Conservation (phyloP, 2,797 vertebrate species). For the Rhinophrynus dorsalis region DNA sequence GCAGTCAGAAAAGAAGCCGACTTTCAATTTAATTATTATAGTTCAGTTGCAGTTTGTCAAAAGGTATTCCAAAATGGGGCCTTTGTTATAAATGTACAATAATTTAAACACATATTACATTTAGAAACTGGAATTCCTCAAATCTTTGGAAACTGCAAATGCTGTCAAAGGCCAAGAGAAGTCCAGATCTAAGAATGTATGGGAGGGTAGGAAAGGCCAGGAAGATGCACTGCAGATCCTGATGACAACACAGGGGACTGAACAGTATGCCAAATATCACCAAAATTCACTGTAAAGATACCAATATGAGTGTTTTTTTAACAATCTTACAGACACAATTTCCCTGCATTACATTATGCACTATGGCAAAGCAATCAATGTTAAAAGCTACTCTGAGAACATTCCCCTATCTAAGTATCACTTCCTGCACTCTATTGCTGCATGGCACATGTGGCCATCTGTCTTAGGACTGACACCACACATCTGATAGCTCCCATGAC, state of each 20-base stretch:
- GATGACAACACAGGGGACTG: background rate
- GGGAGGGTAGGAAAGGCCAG: background rate
- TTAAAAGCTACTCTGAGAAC: slow-evolving; percentile 42
- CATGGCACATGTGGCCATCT: slow-evolving; percentile 34
- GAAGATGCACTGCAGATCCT: background rate
- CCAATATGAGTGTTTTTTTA: slow-evolving; percentile 10
- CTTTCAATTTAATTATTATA: too few relatives aligned
- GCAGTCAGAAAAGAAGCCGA: too few relatives aligned
- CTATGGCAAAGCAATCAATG: slow-evolving; percentile 35
- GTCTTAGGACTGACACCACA: slow-evolving; percentile 41
- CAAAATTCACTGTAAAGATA: slow-evolving; percentile 3
- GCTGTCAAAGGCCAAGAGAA: too few relatives aligned
- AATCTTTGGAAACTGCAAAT: too few relatives aligned
- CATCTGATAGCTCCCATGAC: slow-evolving; percentile 33
- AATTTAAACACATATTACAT: too few relatives aligned
- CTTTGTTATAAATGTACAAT: too few relatives aligned
- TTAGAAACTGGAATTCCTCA: too few relatives aligned
- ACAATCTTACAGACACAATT: slow-evolving; percentile 18
- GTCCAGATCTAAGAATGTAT: background rate
- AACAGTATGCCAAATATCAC: slow-evolving; percentile 7
- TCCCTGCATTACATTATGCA: slow-evolving; percentile 29
- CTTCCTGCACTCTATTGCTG: slow-evolving; percentile 31
- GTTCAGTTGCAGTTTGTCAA: too few relatives aligned
- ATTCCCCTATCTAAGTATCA: slow-evolving; percentile 16
- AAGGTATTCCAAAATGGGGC: too few relatives aligned